Evolutionary conservation across 2,888 invertebrate species (phyloP).

Genomic region (Tetranychus piercei): DNA sequence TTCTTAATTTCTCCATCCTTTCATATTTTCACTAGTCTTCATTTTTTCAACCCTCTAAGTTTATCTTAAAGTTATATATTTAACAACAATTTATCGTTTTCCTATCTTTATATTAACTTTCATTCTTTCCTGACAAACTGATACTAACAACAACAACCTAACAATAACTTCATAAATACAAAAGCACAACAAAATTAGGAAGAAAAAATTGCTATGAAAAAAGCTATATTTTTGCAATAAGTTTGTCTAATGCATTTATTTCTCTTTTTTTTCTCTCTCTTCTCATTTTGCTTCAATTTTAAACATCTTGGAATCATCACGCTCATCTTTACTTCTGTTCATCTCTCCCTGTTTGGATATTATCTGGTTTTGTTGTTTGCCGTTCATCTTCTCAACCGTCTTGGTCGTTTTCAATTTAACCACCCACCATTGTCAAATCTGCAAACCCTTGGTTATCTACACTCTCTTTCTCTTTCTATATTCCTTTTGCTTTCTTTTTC

Average conservation of each 20-base stretch:
- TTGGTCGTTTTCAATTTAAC: background rate
- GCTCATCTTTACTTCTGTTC: background rate
- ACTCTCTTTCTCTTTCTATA: background rate
- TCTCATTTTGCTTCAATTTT: background rate
- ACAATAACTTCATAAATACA: background rate
- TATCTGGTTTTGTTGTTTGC: background rate
- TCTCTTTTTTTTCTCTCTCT: background rate
- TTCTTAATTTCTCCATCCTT: background rate
- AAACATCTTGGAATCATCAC: background rate
- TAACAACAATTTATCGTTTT: background rate
- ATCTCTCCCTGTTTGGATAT: background rate
- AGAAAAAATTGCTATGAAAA: background rate
- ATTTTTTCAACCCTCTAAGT: background rate
- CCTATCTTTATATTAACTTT: background rate
- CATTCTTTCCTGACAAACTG: background rate
- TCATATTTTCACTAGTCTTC: background rate
- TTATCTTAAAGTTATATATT: too few species aligned
- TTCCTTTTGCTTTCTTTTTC: background rate
- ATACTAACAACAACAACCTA: background rate
- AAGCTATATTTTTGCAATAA: background rate
- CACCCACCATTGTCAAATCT: background rate
- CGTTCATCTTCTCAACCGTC: background rate
- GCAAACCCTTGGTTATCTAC: background rate
- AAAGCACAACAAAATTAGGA: background rate
- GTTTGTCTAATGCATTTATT: slow-evolving; percentile 4